Evolutionary conservation across 2,888 invertebrate genomes (phyloP), one percentile per base, ranked within the genome.

Genomic region (Temnothorax unifasciatus): DNA sequence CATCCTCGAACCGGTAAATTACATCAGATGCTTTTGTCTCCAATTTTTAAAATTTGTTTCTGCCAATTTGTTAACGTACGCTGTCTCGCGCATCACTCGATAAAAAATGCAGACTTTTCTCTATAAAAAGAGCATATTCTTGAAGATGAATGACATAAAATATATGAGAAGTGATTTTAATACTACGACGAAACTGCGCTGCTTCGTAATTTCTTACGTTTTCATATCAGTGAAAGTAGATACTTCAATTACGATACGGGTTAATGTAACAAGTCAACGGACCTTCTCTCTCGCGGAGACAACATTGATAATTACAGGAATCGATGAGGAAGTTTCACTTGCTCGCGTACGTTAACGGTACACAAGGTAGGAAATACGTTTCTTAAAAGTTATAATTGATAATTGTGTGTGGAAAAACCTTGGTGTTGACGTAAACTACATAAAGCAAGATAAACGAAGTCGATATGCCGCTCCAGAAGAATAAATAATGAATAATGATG

Each of bases 201-300:
- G 25, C 3, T 47, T n/a, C 18, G 11, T 63, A 11, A 74, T 50
- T 44, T 66, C 29, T 3, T 44, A 68, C 3, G 1, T 9, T 8
- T 57, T 66, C 29, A 29, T 29, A 29, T 57, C 18, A 77, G 77
- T 68, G 29, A 68, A 68, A 77, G 68, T 68, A 41, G 52, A 41
- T 13, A 54, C 15, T 54, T 57, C 21, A n/a, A 77, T 57, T 68
- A 29, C 5, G n/a, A 3, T 64, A 41, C 18, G 38, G 5, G 44
- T 52, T 66, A 47, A 66, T 25, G 15, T 29, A 41, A 66, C 13
- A 66, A 54, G 25, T 66, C n/a, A 54, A 66, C 13, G 1, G 21
- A 57, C 3, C 50, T 15, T 66, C 13, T 64, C n/a, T 54, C 1
- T 44, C 13, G 0, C 11, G 13, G n/a, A 41, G 57, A n/a, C 15